These are phyloP conservation scores for Euclidia mi DNA, from an alignment of 2,888 invertebrate species.

Conservation along the genomic window DNA sequence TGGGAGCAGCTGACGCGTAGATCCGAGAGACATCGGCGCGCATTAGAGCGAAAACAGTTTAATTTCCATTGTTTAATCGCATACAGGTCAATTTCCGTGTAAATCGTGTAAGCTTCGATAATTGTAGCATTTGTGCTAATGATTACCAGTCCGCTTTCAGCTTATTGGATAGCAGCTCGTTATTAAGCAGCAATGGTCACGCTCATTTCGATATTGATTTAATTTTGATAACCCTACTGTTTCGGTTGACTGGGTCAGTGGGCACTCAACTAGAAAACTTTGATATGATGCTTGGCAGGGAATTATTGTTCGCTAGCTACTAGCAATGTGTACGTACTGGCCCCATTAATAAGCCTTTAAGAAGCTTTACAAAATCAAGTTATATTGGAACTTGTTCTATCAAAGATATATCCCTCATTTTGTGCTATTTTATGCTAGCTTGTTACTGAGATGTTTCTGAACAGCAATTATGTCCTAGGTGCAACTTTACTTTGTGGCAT, in stretches of 20 bases:
- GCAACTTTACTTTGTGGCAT: no score
- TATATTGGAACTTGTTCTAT: no score
- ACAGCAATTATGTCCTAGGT: no score
- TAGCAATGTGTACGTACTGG: neutral
- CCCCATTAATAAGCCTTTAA: neutral
- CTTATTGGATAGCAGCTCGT: conserved; percentile 56
- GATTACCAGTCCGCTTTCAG: conserved; percentile 66
- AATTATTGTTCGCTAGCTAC: conserved; percentile 9
- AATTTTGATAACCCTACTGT: conserved; percentile 46
- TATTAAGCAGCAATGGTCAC: conserved; percentile 52
- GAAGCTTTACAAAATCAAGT: no score
- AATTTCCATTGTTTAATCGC: conserved; percentile 82
- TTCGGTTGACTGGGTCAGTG: conserved; percentile 39
- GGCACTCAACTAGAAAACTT: conserved; percentile 28
- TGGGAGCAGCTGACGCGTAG: conserved; percentile 41
- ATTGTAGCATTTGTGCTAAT: conserved; percentile 82
- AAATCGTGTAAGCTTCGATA: conserved; percentile 76
- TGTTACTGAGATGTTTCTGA: no score
- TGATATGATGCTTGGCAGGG: conserved; percentile 24
- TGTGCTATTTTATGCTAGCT: no score
- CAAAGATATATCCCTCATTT: no score
- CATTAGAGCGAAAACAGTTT: conserved; percentile 81
- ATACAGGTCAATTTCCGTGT: conserved; percentile 73
- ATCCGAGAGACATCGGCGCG: conserved; percentile 67
- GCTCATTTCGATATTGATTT: conserved; percentile 61